Evolutionary conservation across 2,888 invertebrate genomes (phyloP).

Genomic region (Drosophila conformis): DNA sequence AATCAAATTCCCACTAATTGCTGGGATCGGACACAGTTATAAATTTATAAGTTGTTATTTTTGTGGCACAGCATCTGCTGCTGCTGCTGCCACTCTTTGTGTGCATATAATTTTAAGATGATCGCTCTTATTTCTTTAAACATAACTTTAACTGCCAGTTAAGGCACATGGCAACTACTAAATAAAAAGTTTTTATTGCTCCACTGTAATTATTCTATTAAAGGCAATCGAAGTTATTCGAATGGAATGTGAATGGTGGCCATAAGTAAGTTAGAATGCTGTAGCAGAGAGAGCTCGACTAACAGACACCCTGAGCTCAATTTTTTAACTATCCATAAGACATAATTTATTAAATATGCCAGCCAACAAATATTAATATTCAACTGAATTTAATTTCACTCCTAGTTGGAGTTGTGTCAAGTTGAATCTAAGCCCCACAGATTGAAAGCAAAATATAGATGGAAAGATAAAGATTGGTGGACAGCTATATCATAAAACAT

Average conservation of each 20-base stretch:
- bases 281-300: background rate
- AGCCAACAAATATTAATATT: background rate
- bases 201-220: background rate
- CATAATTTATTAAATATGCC: background rate
- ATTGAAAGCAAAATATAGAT: background rate
- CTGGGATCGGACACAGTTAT: conserved; percentile 83
- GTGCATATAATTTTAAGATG: conserved; percentile 42
- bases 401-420: too few species aligned
- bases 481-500: too few species aligned
- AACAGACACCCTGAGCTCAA: background rate
- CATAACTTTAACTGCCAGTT: conserved; percentile 30
- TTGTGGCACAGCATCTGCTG: conserved; percentile 32
- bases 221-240: background rate
- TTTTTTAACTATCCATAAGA: background rate
- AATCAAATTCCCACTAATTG: conserved; percentile 84
- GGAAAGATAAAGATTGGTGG: background rate
- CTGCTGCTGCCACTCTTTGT: conserved; percentile 21
- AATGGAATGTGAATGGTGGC: background rate
- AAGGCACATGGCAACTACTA: conserved; percentile 4
- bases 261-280: background rate
- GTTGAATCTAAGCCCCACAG: too few species aligned
- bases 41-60: conserved; percentile 70
- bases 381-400: background rate
- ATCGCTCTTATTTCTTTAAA: conserved; percentile 35
- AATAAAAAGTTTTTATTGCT: background rate